phyloP scores from a whole-genome alignment of 2,113 vertebrate genomes.

The Aythya baeri region DNA sequence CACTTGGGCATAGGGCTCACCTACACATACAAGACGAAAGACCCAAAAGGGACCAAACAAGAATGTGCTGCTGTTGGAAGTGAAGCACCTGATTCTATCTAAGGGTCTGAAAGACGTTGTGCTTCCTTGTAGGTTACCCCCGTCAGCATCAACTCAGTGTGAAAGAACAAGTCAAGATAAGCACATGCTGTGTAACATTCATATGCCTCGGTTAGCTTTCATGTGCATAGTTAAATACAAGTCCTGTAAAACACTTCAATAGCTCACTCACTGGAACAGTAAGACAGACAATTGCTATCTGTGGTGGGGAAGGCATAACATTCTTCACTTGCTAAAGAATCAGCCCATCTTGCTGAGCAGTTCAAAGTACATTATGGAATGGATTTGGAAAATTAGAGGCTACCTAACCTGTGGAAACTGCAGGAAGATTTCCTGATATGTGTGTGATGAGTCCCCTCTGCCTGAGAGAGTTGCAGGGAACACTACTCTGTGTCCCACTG shows the following conservation, averaged over 20 bases:
- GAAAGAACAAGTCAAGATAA: not conserved
- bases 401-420: not conserved
- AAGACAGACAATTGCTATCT: not conserved
- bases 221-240: not conserved
- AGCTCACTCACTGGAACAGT: not conserved
- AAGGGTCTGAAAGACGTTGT: accelerated
- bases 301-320: accelerated
- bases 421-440: not conserved
- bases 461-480: not conserved
- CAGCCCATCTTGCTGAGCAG: not conserved
- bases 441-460: not conserved
- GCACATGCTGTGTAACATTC: not conserved
- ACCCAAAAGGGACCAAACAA: not conserved
- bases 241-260: not conserved
- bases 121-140: not conserved
- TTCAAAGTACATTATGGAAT: not conserved
- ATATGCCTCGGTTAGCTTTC: not conserved
- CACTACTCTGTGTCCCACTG: not conserved
- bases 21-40: not conserved
- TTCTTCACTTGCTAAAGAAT: not conserved
- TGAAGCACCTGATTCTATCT: not conserved
- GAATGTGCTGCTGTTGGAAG: not conserved
- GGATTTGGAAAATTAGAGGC: not conserved
- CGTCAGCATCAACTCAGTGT: not conserved
- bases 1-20: accelerated